phyloP scores from a whole-genome alignment of 2,113 vertebrate species.

The Oenanthe oenanthe region DNA sequence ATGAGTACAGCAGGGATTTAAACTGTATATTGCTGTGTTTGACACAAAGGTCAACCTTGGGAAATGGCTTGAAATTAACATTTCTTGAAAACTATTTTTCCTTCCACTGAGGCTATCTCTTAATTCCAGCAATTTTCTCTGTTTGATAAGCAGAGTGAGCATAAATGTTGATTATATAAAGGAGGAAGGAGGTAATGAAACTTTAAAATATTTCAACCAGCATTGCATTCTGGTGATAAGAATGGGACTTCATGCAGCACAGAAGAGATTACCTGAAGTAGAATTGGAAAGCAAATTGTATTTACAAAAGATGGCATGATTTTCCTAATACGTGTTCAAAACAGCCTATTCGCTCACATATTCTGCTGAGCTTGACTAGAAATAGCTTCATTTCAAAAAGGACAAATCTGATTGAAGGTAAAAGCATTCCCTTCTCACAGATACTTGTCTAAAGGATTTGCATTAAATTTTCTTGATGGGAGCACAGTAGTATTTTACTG shows the following conservation, averaged over 20 bases:
- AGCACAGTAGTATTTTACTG: constrained; percentile 28
- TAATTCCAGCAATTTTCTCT: constrained; percentile 74
- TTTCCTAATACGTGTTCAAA: constrained; percentile 73
- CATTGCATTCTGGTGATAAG: constrained; percentile 75
- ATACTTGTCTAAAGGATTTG: constrained; percentile 54
- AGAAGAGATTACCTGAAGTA: constrained; percentile 73
- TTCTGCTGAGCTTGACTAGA: constrained; percentile 70
- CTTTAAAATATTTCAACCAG: constrained; percentile 62
- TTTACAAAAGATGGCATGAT: constrained; percentile 76
- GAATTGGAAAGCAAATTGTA: constrained; percentile 77
- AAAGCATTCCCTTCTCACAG: constrained; percentile 47
- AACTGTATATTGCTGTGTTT: constrained; percentile 43
- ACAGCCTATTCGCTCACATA: constrained; percentile 46
- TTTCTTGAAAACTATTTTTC: constrained; percentile 66
- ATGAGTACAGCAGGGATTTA: constrained; percentile 59
- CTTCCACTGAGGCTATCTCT: constrained; percentile 64
- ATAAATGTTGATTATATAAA: constrained; percentile 58
- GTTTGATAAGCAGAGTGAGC: constrained; percentile 66
- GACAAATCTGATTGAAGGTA: constrained; percentile 64
- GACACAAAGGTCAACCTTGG: constrained; percentile 59
- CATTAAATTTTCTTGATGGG: constrained; percentile 52
- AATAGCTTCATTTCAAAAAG: constrained; percentile 71
- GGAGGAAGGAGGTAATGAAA: constrained; percentile 43
- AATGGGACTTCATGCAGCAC: constrained; percentile 45
- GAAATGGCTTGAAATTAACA: constrained; percentile 63